A percentile compares a stretch with the other conserved stretches of the same genome.
Conservation (phyloP, 2,888 invertebrate species). For the Melieria picta region DNA sequence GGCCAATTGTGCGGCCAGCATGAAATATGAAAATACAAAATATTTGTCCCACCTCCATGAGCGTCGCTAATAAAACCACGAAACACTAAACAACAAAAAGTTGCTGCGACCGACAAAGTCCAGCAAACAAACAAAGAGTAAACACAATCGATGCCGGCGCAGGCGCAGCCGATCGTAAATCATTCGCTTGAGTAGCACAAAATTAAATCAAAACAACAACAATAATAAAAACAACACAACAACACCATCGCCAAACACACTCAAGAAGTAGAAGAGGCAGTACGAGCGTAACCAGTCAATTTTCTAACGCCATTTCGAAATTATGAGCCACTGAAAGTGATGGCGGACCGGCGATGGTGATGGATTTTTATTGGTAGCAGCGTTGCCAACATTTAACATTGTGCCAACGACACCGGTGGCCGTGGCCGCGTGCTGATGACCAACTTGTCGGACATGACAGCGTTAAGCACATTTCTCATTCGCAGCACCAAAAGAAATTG, state of each 20-base stretch:
- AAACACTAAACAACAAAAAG: no score
- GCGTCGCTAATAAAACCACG: conserved; percentile 9
- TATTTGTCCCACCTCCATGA: conserved; percentile 25
- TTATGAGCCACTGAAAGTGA: background rate
- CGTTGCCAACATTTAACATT: no score
- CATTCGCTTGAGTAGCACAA: conserved; percentile 31
- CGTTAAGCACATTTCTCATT: background rate
- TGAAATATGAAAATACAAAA: conserved; percentile 30
- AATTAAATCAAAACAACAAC: conserved; percentile 19
- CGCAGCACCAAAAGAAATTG: no score
- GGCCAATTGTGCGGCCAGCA: conserved; percentile 17
- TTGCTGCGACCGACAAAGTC: no score
- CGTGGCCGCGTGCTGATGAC: conserved; percentile 11
- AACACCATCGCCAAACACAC: conserved; percentile 11
- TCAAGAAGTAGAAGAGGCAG: background rate
- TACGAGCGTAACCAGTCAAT: conserved; percentile 9
- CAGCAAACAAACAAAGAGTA: no score
- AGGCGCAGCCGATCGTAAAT: conserved; percentile 27
- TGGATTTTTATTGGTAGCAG: background rate
- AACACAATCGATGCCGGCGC: background rate
- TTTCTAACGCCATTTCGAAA: conserved; percentile 24
- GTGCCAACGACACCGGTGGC: no score
- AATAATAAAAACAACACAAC: background rate
- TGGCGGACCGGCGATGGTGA: background rate
- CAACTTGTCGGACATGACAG: conserved; percentile 30